A percentile compares a stretch with the other conserved stretches of the same genome.
Conservation (phyloP, 1,140 invertebrate species). For the Bombus polaris region DNA sequence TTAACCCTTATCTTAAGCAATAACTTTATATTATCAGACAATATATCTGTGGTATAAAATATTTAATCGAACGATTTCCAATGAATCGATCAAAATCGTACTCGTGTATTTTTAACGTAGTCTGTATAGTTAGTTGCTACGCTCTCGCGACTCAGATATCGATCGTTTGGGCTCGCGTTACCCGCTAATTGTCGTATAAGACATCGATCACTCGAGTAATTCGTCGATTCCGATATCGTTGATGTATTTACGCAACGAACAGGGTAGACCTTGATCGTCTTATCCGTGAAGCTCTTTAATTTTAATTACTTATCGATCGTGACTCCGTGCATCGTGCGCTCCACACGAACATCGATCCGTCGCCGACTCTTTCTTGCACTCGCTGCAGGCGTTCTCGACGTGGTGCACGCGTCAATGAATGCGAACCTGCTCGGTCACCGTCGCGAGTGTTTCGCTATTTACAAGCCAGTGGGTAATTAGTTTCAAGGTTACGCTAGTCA, state of each 20-base stretch:
- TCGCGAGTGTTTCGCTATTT: constrained; percentile 35
- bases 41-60: not conserved
- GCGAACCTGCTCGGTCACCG: constrained; percentile 39
- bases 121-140: not conserved
- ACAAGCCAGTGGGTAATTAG: constrained; percentile 44
- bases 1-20: not conserved
- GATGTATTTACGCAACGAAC: not conserved
- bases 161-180: not conserved
- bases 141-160: not conserved
- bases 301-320: not conserved
- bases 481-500: constrained; percentile 43
- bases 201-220: not conserved
- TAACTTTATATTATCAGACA: not conserved
- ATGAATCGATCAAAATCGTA: not conserved
- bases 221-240: not conserved
- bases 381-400: not conserved
- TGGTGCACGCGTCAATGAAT: constrained; percentile 20
- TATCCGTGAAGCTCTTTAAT: not conserved
- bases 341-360: not conserved
- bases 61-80: not conserved
- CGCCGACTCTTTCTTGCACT: not conserved
- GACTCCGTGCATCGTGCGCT: not conserved
- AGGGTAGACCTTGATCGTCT: not conserved
- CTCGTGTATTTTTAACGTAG: not conserved
- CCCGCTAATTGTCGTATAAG: not conserved